Evolutionary conservation across 2,113 vertebrate species (phyloP), one percentile per base, ranked within the genome.

Genomic region (Engraulis encrasicolus): DNA sequence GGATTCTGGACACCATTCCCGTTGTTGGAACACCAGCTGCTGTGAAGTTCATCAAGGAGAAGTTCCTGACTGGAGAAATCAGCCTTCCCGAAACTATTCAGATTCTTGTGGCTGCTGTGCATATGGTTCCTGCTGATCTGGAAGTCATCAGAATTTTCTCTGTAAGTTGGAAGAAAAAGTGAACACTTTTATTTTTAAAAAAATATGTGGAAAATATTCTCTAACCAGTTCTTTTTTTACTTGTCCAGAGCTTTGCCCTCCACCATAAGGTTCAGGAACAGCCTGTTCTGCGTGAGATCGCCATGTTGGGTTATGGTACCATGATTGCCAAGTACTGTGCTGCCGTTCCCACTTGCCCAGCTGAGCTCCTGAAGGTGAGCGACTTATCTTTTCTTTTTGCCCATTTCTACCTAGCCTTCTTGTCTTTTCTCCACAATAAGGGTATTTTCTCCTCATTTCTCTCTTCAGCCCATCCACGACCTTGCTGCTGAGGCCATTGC

Each of bases 391-490:
- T 79, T 58, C 78, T 14, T 79, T 48, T 78, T 15, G 19, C 27
- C 17, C 20, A 19, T 52, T 6, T 27, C 6, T 50, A 20, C 6
- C 37, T 6, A 36, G 2, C 6, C 52, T 45, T 5, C 3, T 45
- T 45, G n/a, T 45, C 9, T 45, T 45, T 45, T 45, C 40, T 45
- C 40, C 9, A 9, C 3, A 45, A 9, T 45, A 9, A 45, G 40
- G 9, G 40, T 5, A 3, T 45, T 45, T 45, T 45, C 9, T 0
- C 50, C 9, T 45, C 9, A 78, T 81, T 6, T 86, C 2, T 71
- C 3, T 77, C 66, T 20, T 86, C 85, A 98, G 97, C 95, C 95
- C 45, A 89, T 97, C 85, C 95, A 96, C 31, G 92, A 94, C 0
- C 87, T 92, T 77, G 93, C 94, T 79, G 81, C 89, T 12, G 94